phyloP scores from a whole-genome alignment of 1,140 invertebrate genomes.

The Hylaeus volcanicus region DNA sequence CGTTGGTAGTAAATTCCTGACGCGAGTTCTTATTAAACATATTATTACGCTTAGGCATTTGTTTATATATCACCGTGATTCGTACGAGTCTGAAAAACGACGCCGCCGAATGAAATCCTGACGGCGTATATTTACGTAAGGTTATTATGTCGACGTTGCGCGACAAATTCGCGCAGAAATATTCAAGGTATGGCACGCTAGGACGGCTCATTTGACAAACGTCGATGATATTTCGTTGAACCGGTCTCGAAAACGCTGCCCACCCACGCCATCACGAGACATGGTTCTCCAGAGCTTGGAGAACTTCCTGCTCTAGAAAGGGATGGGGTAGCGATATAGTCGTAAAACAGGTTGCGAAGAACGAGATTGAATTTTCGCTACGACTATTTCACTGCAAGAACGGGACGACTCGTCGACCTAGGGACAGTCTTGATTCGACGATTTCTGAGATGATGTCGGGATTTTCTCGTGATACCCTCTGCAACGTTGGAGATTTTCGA shows the following conservation, averaged over 20 bases:
- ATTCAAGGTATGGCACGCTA: constrained; percentile 13
- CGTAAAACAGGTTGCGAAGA: no score
- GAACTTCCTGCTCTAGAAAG: neutral
- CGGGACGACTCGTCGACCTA: no score
- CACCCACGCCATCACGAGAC: neutral
- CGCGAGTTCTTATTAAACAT: no score
- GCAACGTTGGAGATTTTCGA: no score
- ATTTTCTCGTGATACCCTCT: no score
- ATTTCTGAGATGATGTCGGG: no score
- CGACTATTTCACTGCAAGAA: neutral
- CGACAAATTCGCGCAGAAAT: constrained; percentile 30
- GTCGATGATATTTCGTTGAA: constrained; percentile 19
- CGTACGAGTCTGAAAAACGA: neutral
- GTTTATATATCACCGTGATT: neutral
- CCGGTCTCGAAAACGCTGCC: neutral
- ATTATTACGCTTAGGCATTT: no score
- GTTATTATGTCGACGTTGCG: neutral
- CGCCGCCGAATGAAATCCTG: neutral
- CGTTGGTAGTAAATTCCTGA: no score
- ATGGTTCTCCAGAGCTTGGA: neutral
- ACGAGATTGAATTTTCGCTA: constrained; percentile 6
- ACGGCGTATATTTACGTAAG: constrained; percentile 17
- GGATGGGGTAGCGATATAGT: neutral
- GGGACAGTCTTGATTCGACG: no score
- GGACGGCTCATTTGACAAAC: constrained; percentile 28